Evolutionary conservation across 2,888 invertebrate species (phyloP), one percentile per base, ranked within the genome.

Genomic region (Meloe dianella): DNA sequence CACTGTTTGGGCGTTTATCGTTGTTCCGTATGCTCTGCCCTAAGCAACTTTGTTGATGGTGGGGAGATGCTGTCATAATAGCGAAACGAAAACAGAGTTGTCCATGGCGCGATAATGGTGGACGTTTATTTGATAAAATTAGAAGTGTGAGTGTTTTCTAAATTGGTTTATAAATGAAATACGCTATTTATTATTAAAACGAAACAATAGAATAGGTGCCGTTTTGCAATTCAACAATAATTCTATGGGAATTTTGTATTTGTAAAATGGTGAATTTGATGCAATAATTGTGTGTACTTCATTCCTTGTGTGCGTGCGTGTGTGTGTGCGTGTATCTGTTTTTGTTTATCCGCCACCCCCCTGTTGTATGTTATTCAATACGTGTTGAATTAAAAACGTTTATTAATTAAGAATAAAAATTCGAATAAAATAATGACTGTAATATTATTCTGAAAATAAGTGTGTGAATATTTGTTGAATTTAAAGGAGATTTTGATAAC

Each of bases 81-180:
- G 73, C 73, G 72, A 71, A 70, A n/a, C 71, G 74, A 75, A 74
- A 69, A 71, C 60, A 66, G 57, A 64, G 57, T 62, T 64, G 70
- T 68, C 73, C 65, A 69, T 47, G 47, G 72, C 66, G 66, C 60
- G 58, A 70, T 73, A 75, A 74, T 75, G 75, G 74, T 72, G 69
- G 72, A 65, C 67, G 69, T 64, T 69, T 69, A 64, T 69, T 64
- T 63, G 61, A 61, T 56, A 5, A 32, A 17, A 10, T 62, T 64
- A 30, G 27, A 41, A 65, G 22, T 27, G 17, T 20, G 41, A 29
- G 30, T 41, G n/a, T 60, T 58, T 57, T 17, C 57, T 17, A 14
- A 35, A 9, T n/a, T 9, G 47, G 27, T 30, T n/a, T 2, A 57
- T 63, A 41, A 65, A 61, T 60, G 59, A 67, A 35, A 61, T 61